Conservation (phyloP, 2,797 vertebrate species). For the Anabacerthia variegaticeps region DNA sequence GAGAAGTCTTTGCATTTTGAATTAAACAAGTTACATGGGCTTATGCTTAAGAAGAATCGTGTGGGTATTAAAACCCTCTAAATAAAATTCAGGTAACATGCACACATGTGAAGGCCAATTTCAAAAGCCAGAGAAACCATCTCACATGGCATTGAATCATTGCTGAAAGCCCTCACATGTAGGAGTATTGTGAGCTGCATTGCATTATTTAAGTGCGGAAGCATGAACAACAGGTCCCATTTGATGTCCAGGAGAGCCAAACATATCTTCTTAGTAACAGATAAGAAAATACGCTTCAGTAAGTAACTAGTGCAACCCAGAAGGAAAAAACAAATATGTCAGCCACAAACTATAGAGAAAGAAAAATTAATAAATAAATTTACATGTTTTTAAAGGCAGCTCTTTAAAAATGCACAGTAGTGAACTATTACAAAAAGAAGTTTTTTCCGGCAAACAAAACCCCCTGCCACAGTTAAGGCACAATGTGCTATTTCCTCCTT, state of each 20-base stretch:
- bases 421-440: background rate
- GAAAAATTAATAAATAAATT: background rate
- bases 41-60: background rate
- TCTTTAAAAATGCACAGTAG: background rate
- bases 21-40: background rate
- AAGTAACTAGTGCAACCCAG: background rate
- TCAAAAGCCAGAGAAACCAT: conserved; percentile 19
- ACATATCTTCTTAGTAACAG: background rate
- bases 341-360: background rate
- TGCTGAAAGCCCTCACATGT: conserved; percentile 32
- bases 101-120: background rate
- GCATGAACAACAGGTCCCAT: conserved; percentile 25
- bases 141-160: background rate
- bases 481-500: background rate
- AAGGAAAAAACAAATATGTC: background rate
- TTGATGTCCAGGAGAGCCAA: conserved; percentile 40
- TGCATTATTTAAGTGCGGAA: conserved; percentile 43
- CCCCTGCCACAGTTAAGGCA: background rate
- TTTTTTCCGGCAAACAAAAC: background rate
- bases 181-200: conserved; percentile 34
- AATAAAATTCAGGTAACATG: background rate
- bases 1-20: conserved; percentile 12
- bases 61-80: background rate
- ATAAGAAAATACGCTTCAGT: background rate
- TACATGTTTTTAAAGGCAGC: background rate